Base-by-base conservation (phyloP, 2,888 invertebrate species). In the Autographa pulchrina region DNA sequence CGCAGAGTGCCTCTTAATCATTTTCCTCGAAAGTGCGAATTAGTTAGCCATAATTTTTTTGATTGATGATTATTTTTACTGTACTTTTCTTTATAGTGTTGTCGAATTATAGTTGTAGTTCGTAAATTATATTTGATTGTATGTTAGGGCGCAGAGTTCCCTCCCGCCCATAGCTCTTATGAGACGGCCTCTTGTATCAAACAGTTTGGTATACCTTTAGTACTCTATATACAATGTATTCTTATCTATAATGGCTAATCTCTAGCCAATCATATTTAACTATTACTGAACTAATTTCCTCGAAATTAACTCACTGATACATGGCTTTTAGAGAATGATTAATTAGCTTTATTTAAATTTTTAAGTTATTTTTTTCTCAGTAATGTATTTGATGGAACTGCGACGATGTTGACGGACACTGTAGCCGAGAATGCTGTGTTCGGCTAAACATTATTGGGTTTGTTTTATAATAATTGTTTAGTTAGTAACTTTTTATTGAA, bases 1-100 rank as follows among this genome's bases (percentile, higher is more conserved):
- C 95, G 91, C 95, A 93, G 95, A 95, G 96, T 96, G 96, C 96
- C 96, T 96, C 94, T 90, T 90, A 90, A 92, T 91, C 91, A 91
- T 92, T 92, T 90, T 94, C 93, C 93, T 93, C 91, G 86, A 88
- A 90, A 89, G 87, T 90, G 90, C 91, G 90, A 91, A 86, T 90
- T 92, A 90, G 91, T 92, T 94, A 94, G 95, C 94, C 95, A 94
- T 96, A 92, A 93, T 92, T 88, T 84, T 93, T 93, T 91, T 82
- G 89, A 91, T 93, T 93, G 87, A 88, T 92, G 81, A 88, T 91
- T 90, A 89, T 90, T 92, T 92, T 92, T 92, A 91, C 88, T 92
- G 86, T 92, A 91, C 81, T 92, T 90, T 82, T 86, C 85, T 81
- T 80, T 84, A 88, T 91, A 91, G 91, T 90, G 88, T 89, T 91